A percentile compares a stretch with the other conserved stretches of the same genome.
Conservation (phyloP, 2,888 invertebrate genomes). For the Zhuqinia jingwanae region DNA sequence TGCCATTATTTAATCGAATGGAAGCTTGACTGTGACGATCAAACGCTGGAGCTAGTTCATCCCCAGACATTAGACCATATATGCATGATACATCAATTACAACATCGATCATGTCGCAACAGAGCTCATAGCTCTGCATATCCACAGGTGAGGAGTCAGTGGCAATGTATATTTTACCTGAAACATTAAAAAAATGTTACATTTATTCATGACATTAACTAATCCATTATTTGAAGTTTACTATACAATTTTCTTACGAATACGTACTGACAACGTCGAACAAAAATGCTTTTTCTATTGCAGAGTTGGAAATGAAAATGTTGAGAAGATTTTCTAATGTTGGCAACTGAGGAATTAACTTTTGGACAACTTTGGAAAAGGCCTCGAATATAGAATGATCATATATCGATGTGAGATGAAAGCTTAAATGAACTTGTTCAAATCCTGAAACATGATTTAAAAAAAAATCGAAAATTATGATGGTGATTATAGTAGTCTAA, state of each 20-base stretch:
- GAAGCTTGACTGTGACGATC: slow-evolving; percentile 97
- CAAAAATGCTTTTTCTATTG: slow-evolving; percentile 99
- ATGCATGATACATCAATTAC: slow-evolving; percentile 99
- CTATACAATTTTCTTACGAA: too few relatives aligned
- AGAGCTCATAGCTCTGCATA: slow-evolving; percentile 99
- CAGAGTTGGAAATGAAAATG: slow-evolving; percentile 98
- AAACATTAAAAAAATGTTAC: too few relatives aligned
- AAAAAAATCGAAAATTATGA: too few relatives aligned
- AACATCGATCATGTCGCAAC: slow-evolving; percentile 99
- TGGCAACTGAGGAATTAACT: slow-evolving; percentile 97
- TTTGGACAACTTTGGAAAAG: slow-evolving; percentile 99
- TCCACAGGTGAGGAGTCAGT: slow-evolving; percentile 99
- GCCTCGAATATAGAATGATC: slow-evolving; percentile 99
- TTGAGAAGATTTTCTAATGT: slow-evolving; percentile 98
- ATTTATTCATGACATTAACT: neutral
- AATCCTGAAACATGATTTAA: slow-evolving; percentile 82
- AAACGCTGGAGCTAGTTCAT: slow-evolving; percentile 93
- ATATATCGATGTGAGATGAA: slow-evolving; percentile 99
- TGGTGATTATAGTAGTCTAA: too few relatives aligned
- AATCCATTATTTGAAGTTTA: too few relatives aligned
- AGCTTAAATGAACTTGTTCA: slow-evolving; percentile 94
- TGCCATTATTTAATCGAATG: slow-evolving; percentile 97
- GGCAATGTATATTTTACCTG: slow-evolving; percentile 86
- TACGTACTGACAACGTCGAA: slow-evolving; percentile 99
- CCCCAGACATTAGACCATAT: slow-evolving; percentile 90